Percentiles rank a stretch among this genome's conserved stretches.
These are phyloP conservation scores for Folsomia manolachei DNA, from an alignment of 2,888 invertebrate species.

Conservation along the genomic window DNA sequence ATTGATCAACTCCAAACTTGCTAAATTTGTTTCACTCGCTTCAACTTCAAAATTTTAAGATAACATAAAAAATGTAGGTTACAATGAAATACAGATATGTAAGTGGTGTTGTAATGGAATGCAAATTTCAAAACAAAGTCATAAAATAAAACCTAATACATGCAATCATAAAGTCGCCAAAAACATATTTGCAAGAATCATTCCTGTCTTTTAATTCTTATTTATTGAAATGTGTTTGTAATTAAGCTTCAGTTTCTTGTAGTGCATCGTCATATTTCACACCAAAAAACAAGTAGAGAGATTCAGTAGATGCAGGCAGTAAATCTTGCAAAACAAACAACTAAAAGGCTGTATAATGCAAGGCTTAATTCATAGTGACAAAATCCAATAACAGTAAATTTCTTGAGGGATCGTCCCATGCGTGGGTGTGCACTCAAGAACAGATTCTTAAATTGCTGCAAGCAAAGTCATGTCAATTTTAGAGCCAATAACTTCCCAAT, in stretches of 20 bases:
- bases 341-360: too few relatives aligned
- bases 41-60: too few relatives aligned
- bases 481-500: not conserved
- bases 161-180: not conserved
- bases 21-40: too few relatives aligned
- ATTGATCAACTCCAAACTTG: too few relatives aligned
- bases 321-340: too few relatives aligned
- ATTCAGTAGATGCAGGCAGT: not conserved
- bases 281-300: not conserved
- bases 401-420: not conserved
- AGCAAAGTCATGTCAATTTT: not conserved
- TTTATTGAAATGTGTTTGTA: not conserved
- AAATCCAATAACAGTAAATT: constrained; percentile 6
- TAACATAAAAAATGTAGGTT: too few relatives aligned
- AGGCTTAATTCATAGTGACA: not conserved
- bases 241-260: not conserved
- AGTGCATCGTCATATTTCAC: not conserved
- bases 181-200: not conserved
- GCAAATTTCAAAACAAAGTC: not conserved
- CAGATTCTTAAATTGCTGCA: not conserved
- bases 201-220: not conserved
- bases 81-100: too few relatives aligned
- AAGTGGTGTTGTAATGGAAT: not conserved
- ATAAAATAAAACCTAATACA: not conserved
- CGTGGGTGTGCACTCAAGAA: not conserved